phyloP scores from a whole-genome alignment of 2,797 vertebrate species.

The Arremon brunneinucha region DNA sequence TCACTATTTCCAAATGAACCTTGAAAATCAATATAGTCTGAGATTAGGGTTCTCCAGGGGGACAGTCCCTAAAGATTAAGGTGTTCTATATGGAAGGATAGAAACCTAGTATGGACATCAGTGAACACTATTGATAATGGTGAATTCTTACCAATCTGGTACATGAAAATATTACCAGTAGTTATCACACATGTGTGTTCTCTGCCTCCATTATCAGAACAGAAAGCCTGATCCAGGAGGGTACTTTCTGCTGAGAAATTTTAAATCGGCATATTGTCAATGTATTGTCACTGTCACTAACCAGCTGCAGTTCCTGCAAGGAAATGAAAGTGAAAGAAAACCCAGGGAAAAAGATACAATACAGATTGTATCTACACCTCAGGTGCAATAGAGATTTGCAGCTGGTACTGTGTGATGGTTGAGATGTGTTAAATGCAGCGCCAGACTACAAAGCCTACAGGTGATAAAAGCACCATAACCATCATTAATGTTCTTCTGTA shows the following conservation, averaged over 20 bases:
- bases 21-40: not conserved
- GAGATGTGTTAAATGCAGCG: not conserved
- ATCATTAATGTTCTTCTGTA: not conserved
- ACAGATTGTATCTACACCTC: not conserved
- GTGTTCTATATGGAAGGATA: not conserved
- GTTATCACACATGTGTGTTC: not conserved
- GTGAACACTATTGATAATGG: not conserved
- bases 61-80: not conserved
- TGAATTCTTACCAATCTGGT: not conserved
- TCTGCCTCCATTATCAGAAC: not conserved
- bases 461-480: rapidly evolving
- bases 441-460: not conserved
- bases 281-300: not conserved
- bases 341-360: not conserved
- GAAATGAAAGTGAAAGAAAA: not conserved
- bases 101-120: not conserved
- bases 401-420: not conserved
- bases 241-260: not conserved
- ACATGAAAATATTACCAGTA: not conserved
- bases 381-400: not conserved
- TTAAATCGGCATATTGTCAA: not conserved
- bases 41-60: not conserved
- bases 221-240: not conserved
- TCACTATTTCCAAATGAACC: not conserved
- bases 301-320: not conserved